Evolutionary conservation across 2,797 vertebrate species (phyloP).

Genomic region (Thaleichthys pacificus): DNA sequence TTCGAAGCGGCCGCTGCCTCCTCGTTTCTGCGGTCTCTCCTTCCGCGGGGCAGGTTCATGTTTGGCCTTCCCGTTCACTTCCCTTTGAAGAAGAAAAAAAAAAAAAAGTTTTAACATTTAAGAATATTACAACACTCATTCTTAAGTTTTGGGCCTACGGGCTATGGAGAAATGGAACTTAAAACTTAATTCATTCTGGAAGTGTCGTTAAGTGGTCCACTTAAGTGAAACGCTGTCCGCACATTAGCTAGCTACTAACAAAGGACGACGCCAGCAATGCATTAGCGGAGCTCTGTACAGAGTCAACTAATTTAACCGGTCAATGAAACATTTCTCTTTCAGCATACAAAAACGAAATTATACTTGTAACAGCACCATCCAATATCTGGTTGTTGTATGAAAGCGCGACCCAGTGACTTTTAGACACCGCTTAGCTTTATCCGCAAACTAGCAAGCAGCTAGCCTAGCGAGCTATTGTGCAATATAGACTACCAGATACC

Average conservation of each 20-base stretch:
- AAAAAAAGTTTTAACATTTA: not conserved
- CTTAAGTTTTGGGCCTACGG: no score
- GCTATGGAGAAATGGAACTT: no score
- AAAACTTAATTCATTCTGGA: no score
- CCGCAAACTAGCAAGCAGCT: no score
- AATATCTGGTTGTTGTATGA: not conserved
- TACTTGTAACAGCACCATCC: not conserved
- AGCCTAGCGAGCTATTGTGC: not conserved
- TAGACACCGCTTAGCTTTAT: no score
- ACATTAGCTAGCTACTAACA: not conserved
- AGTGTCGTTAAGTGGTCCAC: not conserved
- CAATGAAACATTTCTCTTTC: not conserved
- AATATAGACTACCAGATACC: no score
- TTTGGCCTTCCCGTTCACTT: conserved; percentile 82
- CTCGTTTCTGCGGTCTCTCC: conserved; percentile 90
- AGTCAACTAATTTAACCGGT: conserved; percentile 25
- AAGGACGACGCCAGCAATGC: conserved; percentile 46
- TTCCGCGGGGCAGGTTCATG: conserved; percentile 81
- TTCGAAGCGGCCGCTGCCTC: conserved; percentile 87
- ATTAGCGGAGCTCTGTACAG: not conserved
- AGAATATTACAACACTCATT: no score
- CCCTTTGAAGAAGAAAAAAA: conserved; percentile 60
- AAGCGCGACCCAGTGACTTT: not conserved
- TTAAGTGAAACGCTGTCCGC: not conserved
- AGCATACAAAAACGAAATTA: not conserved